A percentile compares a stretch with the other conserved stretches of the same genome.
These are phyloP conservation scores for Rhadinocentrus ornatus DNA, from an alignment of 2,797 vertebrate genomes.

Conservation along the genomic window DNA sequence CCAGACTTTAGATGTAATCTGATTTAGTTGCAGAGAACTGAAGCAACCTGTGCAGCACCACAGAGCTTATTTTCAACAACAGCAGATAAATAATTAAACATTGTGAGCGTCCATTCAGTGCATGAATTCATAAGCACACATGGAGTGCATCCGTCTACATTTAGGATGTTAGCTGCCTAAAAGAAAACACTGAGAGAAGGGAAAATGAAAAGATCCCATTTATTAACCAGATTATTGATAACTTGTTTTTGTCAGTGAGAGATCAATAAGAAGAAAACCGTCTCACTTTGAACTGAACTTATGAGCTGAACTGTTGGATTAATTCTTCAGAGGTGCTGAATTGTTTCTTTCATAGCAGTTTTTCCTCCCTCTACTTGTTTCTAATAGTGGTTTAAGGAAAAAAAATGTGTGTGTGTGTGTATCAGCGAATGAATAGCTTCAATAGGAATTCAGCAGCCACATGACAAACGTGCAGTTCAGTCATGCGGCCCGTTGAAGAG, in stretches of 20 bases:
- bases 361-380: not conserved
- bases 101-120: not conserved
- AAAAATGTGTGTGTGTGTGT: conserved; percentile 55
- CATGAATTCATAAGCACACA: not conserved
- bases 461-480: conserved; percentile 47
- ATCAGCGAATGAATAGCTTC: conserved; percentile 11
- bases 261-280: not conserved
- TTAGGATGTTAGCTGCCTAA: not conserved
- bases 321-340: not conserved
- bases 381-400: not conserved
- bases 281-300: not conserved
- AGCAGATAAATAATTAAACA: not conserved
- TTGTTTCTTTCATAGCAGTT: not conserved
- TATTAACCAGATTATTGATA: no score
- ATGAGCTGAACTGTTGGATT: not conserved
- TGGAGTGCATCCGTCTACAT: not conserved
- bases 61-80: not conserved
- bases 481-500: conserved; percentile 57
- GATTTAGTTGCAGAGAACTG: not conserved
- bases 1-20: no score
- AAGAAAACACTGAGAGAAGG: not conserved
- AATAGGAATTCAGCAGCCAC: conserved; percentile 42
- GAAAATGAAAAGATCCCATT: not conserved
- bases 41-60: not conserved
- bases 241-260: not conserved